Percentiles rank a stretch among this genome's conserved stretches.
phyloP scores from a whole-genome alignment of 2,797 vertebrate species.

The Pteropus rufus region DNA sequence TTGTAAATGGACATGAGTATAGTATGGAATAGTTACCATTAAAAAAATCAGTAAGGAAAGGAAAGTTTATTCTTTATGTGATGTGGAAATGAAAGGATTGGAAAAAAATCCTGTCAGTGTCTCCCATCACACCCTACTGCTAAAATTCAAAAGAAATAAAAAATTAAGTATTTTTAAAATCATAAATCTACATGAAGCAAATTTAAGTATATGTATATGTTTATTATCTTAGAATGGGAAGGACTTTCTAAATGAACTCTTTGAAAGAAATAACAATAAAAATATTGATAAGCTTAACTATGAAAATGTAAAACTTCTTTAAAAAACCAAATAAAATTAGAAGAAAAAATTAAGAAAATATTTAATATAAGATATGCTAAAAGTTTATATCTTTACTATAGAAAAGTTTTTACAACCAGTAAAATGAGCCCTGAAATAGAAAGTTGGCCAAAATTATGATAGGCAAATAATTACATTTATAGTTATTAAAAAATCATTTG shows the following conservation, averaged over 20 bases:
- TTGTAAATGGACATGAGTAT: not conserved
- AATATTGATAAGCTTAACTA: not conserved
- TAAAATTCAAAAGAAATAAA: slow-evolving; percentile 13
- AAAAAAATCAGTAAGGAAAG: not conserved
- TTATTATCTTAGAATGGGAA: not conserved
- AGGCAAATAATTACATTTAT: not conserved
- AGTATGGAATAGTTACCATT: not conserved
- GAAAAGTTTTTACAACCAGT: not conserved
- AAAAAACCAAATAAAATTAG: not conserved
- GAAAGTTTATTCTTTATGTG: not conserved
- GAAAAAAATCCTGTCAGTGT: not conserved
- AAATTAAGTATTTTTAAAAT: not conserved
- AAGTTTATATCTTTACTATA: not conserved
- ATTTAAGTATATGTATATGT: not conserved
- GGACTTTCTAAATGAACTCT: slow-evolving; percentile 4
- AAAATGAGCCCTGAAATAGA: not conserved
- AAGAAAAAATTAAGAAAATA: not conserved
- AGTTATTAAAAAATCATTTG: not conserved
- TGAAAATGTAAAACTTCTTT: not conserved
- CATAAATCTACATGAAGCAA: not conserved
- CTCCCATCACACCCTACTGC: not conserved
- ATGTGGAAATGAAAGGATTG: not conserved
- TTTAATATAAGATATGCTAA: not conserved
- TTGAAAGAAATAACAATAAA: not conserved
- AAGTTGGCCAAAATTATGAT: not conserved